Evolutionary conservation across 2,113 vertebrate genomes (phyloP).

Genomic region (Callocephalon fimbriatum): DNA sequence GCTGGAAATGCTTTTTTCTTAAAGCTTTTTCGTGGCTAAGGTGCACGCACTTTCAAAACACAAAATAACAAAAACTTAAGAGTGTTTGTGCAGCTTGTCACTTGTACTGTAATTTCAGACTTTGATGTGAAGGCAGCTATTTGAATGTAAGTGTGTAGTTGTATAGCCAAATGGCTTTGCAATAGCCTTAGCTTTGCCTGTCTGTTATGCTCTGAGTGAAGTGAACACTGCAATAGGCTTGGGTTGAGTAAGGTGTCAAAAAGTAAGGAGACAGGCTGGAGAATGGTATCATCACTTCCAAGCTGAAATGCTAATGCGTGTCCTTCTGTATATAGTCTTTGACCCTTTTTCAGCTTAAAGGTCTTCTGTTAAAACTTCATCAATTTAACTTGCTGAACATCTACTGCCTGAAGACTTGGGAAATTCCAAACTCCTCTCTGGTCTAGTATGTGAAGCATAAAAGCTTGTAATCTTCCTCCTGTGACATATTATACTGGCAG

Average conservation of each 20-base stretch:
- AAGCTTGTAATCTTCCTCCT: background rate
- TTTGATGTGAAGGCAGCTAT: background rate
- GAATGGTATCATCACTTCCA: background rate
- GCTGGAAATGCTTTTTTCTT: background rate
- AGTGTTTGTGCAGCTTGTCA: background rate
- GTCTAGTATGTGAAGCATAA: background rate
- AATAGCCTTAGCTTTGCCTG: background rate
- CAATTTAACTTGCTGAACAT: background rate
- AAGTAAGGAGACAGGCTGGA: background rate
- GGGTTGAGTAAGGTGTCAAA: background rate
- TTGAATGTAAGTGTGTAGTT: fast-evolving
- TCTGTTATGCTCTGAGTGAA: background rate
- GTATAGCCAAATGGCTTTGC: background rate
- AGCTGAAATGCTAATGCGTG: background rate
- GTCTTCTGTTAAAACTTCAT: background rate
- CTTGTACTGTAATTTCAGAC: background rate
- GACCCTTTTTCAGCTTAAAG: background rate
- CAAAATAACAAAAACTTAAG: background rate
- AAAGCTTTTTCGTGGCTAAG: background rate
- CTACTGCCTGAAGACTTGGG: background rate
- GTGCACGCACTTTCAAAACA: background rate
- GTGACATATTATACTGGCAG: background rate
- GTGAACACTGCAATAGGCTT: background rate
- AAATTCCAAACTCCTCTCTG: background rate
- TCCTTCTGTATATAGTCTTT: background rate